These are phyloP conservation scores for Galleria mellonella DNA, from an alignment of 1,140 invertebrate genomes.

Conservation along the genomic window DNA sequence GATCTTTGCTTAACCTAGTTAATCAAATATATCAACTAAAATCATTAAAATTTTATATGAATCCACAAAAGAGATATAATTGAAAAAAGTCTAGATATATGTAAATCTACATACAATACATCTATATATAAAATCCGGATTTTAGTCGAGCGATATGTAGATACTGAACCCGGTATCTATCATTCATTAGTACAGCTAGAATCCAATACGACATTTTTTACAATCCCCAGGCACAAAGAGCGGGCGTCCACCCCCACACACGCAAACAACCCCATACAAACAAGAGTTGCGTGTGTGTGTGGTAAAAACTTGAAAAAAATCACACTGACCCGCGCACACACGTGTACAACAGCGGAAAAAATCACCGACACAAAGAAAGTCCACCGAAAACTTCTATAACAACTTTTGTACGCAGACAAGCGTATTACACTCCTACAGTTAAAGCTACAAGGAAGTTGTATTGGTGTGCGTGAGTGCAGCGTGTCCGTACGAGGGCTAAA, in stretches of 20 bases:
- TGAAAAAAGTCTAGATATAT: too few relatives aligned
- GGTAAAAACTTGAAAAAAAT: conserved; percentile 70
- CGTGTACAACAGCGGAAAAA: conserved; percentile 53
- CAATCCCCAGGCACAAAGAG: conserved; percentile 67
- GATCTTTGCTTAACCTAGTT: too few relatives aligned
- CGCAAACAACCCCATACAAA: conserved; percentile 35
- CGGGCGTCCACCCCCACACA: conserved; percentile 56
- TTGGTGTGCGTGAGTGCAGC: conserved; percentile 56
- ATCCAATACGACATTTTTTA: conserved; percentile 74
- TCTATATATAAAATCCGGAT: too few relatives aligned
- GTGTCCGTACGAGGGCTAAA: conserved; percentile 51
- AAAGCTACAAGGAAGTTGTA: conserved; percentile 36
- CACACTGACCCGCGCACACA: conserved; percentile 66
- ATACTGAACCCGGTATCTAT: conserved; percentile 58
- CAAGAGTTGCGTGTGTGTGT: conserved; percentile 31
- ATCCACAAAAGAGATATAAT: too few relatives aligned
- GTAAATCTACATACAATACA: too few relatives aligned
- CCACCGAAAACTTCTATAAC: conserved; percentile 69
- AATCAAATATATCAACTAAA: too few relatives aligned
- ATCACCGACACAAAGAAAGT: conserved; percentile 73
- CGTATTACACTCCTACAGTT: conserved; percentile 16
- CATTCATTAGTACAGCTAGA: conserved; percentile 71
- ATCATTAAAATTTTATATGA: too few relatives aligned
- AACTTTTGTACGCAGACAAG: conserved; percentile 61
- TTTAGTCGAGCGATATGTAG: conserved; percentile 42